phyloP scores from a whole-genome alignment of 92 coral and sea anemone genomes.

The Palythoa grandiflora region DNA sequence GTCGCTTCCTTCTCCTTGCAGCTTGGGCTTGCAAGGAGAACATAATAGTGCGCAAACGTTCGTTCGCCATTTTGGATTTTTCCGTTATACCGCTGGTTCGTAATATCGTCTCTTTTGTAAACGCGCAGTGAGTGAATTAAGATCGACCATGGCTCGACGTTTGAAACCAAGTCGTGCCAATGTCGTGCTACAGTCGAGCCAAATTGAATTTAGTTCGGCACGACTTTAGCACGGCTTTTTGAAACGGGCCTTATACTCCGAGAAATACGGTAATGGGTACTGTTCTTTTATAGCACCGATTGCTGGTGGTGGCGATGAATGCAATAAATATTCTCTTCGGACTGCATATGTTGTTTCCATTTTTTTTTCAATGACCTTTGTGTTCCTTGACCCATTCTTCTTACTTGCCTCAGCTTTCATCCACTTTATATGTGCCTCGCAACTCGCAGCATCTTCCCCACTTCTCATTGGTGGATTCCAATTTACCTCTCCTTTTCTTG shows the following conservation, averaged over 20 bases:
- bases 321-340: no score
- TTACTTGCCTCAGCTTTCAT: conserved; percentile 1
- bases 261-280: no score
- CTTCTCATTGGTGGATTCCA: conserved; percentile 14
- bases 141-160: conserved; percentile 42
- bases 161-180: conserved; percentile 41
- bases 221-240: conserved; percentile 35
- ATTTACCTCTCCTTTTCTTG: background rate
- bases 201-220: conserved; percentile 46
- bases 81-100: conserved; percentile 2
- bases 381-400: conserved; percentile 11
- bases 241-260: conserved; percentile 33
- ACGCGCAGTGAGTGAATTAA: conserved; percentile 14
- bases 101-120: background rate
- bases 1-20: conserved; percentile 13
- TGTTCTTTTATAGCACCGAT: background rate
- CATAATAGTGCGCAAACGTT: background rate
- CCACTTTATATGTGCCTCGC: conserved; percentile 14
- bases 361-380: background rate
- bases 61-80: conserved; percentile 14
- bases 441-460: background rate
- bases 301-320: conserved; percentile 19
- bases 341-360: conserved; percentile 6
- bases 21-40: conserved; percentile 9
- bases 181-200: conserved; percentile 51